Percentiles rank a stretch among this genome's conserved stretches.
Conservation (phyloP, 2,888 invertebrate species). For the Drosophila tanythrix region DNA sequence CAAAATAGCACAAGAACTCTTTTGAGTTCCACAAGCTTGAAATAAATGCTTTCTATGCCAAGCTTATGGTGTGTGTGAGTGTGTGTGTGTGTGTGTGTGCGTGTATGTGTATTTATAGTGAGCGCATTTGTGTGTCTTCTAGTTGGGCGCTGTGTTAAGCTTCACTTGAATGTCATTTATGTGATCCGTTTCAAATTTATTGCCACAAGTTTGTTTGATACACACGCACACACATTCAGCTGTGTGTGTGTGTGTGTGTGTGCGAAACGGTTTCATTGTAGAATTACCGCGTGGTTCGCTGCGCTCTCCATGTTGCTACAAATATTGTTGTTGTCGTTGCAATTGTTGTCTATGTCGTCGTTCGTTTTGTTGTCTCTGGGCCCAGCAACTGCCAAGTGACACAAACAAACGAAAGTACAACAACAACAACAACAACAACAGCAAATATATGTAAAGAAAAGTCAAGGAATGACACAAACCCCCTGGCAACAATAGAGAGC, state of each 20-base stretch:
- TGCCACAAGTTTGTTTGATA: constrained; percentile 76
- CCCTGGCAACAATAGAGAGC: constrained; percentile 25
- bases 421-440: constrained; percentile 9
- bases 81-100: constrained; percentile 1
- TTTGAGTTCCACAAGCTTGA: constrained; percentile 21
- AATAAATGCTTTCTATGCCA: constrained; percentile 49
- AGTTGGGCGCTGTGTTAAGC: constrained; percentile 80
- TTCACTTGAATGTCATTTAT: constrained; percentile 84
- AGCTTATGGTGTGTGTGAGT: constrained; percentile 15
- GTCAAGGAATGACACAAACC: constrained; percentile 21
- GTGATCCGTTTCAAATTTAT: constrained; percentile 84
- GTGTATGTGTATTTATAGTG: constrained; percentile 26
- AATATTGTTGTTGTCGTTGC: constrained; percentile 44
- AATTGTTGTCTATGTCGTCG: constrained; percentile 54
- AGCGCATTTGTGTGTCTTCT: constrained; percentile 62
- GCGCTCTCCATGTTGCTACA: constrained; percentile 47
- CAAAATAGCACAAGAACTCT: neutral
- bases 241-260: constrained; percentile 29
- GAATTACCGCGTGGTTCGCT: constrained; percentile 70
- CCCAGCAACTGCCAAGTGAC: constrained; percentile 65
- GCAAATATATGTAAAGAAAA: constrained; percentile 22
- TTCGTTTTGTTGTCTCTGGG: constrained; percentile 55
- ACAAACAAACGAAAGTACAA: constrained; percentile 64
- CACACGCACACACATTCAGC: constrained; percentile 31
- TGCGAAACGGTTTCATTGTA: constrained; percentile 61